phyloP scores from a whole-genome alignment of 2,888 invertebrate species.

The Lutraria lutraria region DNA sequence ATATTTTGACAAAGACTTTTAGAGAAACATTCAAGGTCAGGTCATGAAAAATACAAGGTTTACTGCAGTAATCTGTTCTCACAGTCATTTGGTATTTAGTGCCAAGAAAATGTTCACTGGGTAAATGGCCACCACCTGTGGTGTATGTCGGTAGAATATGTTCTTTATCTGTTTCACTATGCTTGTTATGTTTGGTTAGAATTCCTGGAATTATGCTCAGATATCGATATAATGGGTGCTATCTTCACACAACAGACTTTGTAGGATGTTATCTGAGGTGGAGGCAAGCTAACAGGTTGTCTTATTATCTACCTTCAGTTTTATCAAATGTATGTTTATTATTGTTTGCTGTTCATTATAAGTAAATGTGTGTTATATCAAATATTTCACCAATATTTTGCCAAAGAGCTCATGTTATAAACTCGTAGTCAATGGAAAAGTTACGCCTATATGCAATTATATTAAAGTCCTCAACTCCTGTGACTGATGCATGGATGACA shows the following conservation, averaged over 20 bases:
- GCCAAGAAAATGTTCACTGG: background rate
- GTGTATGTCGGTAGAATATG: background rate
- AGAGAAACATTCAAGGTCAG: background rate
- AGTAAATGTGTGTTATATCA: background rate
- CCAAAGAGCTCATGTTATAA: no score
- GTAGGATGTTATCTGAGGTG: background rate
- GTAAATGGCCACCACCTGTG: slow-evolving; percentile 23
- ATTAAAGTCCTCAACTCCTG: no score
- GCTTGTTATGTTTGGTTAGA: slow-evolving; percentile 23
- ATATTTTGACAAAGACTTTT: no score
- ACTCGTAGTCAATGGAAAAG: no score
- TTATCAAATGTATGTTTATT: background rate
- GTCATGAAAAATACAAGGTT: background rate
- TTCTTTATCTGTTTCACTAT: slow-evolving; percentile 15
- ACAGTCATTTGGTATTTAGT: background rate
- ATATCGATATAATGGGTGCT: slow-evolving; percentile 7
- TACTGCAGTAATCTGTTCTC: slow-evolving; percentile 1
- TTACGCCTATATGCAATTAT: no score
- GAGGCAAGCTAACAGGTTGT: background rate
- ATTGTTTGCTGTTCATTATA: background rate
- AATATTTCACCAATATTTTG: no score
- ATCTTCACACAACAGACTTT: slow-evolving; percentile 4
- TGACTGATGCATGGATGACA: no score
- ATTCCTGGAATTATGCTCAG: slow-evolving; percentile 13
- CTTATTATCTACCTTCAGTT: background rate